Percentiles rank a stretch among this genome's conserved stretches.
Evolutionary conservation across 2,797 vertebrate species (phyloP).

Genomic region (Propithecus deckenii): DNA sequence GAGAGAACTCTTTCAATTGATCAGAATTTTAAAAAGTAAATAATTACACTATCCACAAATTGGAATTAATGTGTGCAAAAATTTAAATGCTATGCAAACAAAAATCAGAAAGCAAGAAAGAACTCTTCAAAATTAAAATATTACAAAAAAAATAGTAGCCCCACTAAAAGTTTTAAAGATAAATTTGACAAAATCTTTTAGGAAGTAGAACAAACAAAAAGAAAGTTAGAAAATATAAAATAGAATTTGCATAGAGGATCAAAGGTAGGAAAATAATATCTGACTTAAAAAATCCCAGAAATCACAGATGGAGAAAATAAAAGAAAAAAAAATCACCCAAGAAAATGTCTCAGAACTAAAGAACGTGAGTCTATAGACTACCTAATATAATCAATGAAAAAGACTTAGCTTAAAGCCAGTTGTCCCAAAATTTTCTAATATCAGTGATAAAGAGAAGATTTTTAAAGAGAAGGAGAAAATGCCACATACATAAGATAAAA

Average conservation of each 20-base stretch:
- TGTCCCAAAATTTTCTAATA: not conserved
- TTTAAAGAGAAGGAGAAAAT: not conserved
- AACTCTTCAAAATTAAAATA: not conserved
- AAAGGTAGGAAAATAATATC: not conserved
- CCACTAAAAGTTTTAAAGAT: not conserved
- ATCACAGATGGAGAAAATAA: not conserved
- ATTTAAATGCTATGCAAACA: not conserved
- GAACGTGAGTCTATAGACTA: not conserved
- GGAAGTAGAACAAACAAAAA: not conserved
- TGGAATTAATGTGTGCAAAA: not conserved
- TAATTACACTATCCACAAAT: not conserved
- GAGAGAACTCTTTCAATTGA: not conserved
- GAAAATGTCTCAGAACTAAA: not conserved
- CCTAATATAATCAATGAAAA: not conserved
- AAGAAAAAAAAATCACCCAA: not conserved
- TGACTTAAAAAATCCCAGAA: not conserved
- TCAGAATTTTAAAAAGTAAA: not conserved
- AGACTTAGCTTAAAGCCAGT: not conserved
- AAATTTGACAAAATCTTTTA: not conserved
- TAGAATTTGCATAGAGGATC: not conserved
- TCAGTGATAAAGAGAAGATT: not conserved
- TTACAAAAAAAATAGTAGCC: not conserved
- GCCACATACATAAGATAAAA: not conserved
- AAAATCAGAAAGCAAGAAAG: not conserved
- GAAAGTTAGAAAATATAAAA: not conserved